Percentiles rank a stretch among this genome's conserved stretches.
These are phyloP conservation scores for Sesia apiformis DNA, from an alignment of 2,888 invertebrate species.

Conservation along the genomic window DNA sequence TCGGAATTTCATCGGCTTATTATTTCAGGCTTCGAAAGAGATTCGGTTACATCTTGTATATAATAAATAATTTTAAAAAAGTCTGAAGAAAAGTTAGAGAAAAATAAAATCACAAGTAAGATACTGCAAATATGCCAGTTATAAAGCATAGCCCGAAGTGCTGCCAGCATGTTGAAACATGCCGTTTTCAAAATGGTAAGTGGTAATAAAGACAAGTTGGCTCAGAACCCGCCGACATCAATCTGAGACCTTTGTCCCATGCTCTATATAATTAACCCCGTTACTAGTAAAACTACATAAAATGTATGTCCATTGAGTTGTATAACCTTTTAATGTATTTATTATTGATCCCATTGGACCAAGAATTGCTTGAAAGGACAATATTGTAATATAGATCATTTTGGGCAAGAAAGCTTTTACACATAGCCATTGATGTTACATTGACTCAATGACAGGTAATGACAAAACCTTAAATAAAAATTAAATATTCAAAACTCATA, in stretches of 20 bases:
- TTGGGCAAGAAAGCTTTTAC: too few species aligned
- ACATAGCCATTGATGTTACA: too few species aligned
- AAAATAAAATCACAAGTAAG: constrained; percentile 51
- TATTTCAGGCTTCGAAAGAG: neutral
- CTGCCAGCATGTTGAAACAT: constrained; percentile 12
- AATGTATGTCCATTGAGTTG: too few species aligned
- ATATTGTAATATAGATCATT: too few species aligned
- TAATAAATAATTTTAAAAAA: neutral
- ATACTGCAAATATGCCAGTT: constrained; percentile 72
- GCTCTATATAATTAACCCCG: too few species aligned
- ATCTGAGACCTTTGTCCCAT: constrained; percentile 2
- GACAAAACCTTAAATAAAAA: too few species aligned
- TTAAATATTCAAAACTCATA: too few species aligned
- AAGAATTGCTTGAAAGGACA: too few species aligned
- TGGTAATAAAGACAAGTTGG: constrained; percentile 58
- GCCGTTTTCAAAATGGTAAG: constrained; percentile 62
- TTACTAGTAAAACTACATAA: too few species aligned
- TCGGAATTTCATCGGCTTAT: neutral
- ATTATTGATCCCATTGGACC: too few species aligned
- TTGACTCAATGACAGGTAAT: too few species aligned
- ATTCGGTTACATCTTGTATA: neutral
- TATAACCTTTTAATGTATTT: too few species aligned
- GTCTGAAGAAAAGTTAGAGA: constrained; percentile 6
- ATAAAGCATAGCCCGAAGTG: constrained; percentile 72
- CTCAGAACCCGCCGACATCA: constrained; percentile 64